Evolutionary conservation across 1,140 invertebrate genomes (phyloP), one percentile per base, ranked within the genome.

Genomic region (Metopolophium dirhodum): DNA sequence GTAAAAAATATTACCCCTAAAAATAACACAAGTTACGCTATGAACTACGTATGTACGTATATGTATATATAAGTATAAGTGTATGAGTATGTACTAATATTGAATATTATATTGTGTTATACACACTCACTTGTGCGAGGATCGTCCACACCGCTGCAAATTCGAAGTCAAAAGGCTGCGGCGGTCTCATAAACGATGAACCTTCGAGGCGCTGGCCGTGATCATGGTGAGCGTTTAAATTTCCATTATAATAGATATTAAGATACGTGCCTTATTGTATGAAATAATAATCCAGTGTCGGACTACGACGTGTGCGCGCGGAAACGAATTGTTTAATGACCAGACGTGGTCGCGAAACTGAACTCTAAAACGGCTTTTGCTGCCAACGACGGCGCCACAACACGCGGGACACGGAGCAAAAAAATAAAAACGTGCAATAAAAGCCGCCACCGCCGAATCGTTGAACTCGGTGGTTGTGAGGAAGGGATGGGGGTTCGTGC

Each of bases 271-370:
- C 35, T 37, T 77, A 35, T 35, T 6, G 22, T 37, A 37, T 37
- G 37, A n/a, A 77, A 77, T 35, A 35, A 82, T 83, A 37, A 83
- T 9, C 18, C 14, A 77, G 82, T 22, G 37, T 83, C 88, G 49
- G n/a, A 18, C 51, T 0, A 35, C 47, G 88, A 51, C n/a, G n/a
- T 22, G 18, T 8, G 11, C 35, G 35, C 54, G 54, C 22, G 37
- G n/a, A 90, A 61, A 37, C 35, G 22, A n/a, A 68, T 68, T 90
- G 89, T 68, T 90, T 35, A n/a, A 47, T 41, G 54, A 26, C 37
- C 57, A 54, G 51, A 57, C 49, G 88, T 61, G 51, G 57, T 57
- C 89, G 54, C 54, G 14, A 61, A 45, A 90, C 89, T 90, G 7
- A 90, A 45, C 26, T 18, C 51, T 20, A 41, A 45, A 37, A 90